Evolutionary conservation across 1,140 invertebrate genomes (phyloP), one percentile per base, ranked within the genome.

Genomic region (Euura saliciscinereae): DNA sequence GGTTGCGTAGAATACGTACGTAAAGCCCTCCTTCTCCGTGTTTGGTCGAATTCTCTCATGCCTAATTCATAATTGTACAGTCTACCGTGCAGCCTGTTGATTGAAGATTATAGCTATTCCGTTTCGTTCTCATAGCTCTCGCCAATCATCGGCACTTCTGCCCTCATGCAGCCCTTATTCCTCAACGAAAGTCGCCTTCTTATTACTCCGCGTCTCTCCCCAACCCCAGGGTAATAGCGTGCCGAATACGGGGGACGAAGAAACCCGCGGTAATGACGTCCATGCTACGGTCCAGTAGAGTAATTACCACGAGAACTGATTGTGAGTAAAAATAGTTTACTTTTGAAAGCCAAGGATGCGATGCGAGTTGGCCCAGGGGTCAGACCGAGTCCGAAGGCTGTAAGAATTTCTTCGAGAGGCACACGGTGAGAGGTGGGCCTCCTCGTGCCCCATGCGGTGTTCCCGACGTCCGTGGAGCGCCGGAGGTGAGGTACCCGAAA

Each of bases 51-150:
- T 28, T 64, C 66, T 59, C 13, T 76, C 74, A 44, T 74, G 46
- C 68, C 73, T 74, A 70, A 74, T 69, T 73, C 74, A 77, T 80
- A 78, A 80, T 78, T 80, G 75, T 66, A 78, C 42, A 64, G 65
- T 73, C 69, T 43, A 45, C 8, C 51, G 42, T 43, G 43, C n/a
- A 28, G 28, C 65, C 13, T 66, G 70, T 77, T 80, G 78, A 80
- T 80, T 80, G 77, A 77, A 75, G 75, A 80, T 80, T 78, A 78
- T 69, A 80, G 77, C 67, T 76, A 80, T 80, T 75, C 72, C 68
- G 66, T 70, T 66, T 74, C 59, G 28, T 65, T 71, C 13, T 66
- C 69, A 13, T 59, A 43, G 65, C 70, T 66, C 59, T 66, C 45
- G 51, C 65, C 28, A 43, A 43, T 59, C 7, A 13, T 10, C 42